phyloP scores from a whole-genome alignment of 2,797 vertebrate species.

The Onychomys torridus region DNA sequence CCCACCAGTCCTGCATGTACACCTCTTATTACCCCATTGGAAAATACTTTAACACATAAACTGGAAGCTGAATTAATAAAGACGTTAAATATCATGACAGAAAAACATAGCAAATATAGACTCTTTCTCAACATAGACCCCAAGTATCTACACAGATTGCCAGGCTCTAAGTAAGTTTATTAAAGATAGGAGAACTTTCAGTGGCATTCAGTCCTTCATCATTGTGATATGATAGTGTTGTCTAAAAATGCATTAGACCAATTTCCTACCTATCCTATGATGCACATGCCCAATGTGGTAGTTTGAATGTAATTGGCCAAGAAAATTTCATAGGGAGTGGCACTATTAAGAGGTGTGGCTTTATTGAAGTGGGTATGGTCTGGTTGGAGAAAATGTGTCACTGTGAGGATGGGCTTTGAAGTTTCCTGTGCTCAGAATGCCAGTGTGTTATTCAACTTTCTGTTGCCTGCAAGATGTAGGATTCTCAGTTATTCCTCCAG shows the following conservation, averaged over 20 bases:
- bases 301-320: not conserved
- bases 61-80: constrained; percentile 9
- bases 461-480: not conserved
- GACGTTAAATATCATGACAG: not conserved
- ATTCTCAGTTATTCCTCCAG: not conserved
- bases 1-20: not conserved
- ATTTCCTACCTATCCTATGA: not conserved
- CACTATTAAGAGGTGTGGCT: not conserved
- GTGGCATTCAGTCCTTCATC: not conserved
- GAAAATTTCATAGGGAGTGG: not conserved
- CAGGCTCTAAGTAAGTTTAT: not conserved
- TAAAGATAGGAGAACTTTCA: not conserved
- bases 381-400: not conserved
- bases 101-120: not conserved
- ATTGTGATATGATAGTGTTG: not conserved
- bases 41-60: not conserved
- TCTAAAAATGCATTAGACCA: too few species aligned
- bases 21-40: not conserved
- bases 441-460: not conserved
- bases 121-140: not conserved
- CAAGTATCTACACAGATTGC: not conserved
- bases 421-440: not conserved
- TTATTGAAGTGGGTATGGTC: not conserved
- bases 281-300: not conserved
- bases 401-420: not conserved